Evolutionary conservation across 2,888 invertebrate species (phyloP).

Genomic region (Limnephilus rhombicus): DNA sequence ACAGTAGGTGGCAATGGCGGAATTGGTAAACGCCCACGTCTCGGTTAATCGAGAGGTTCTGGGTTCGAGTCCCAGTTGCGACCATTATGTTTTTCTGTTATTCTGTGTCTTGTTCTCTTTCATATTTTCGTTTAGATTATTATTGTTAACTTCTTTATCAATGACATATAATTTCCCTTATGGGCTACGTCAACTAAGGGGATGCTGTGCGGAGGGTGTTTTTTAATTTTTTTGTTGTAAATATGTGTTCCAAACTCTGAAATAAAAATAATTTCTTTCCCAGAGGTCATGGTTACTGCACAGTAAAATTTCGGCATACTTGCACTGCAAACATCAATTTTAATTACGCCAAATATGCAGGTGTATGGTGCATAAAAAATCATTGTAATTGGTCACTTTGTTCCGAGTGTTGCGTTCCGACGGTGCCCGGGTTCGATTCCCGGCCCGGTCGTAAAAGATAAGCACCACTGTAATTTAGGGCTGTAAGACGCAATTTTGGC

Average conservation of each 20-base stretch:
- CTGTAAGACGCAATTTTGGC: conserved; percentile 16
- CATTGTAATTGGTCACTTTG: conserved; percentile 30
- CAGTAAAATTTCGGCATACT: background rate
- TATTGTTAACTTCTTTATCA: too few species aligned
- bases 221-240: too few species aligned
- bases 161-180: too few species aligned
- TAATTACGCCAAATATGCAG: background rate
- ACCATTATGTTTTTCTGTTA: too few species aligned
- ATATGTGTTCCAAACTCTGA: background rate
- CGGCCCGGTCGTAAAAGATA: conserved; percentile 22
- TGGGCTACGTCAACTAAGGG: too few species aligned
- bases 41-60: too few species aligned
- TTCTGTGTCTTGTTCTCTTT: too few species aligned
- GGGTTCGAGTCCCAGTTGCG: too few species aligned
- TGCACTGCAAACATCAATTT: background rate
- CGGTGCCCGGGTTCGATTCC: conserved; percentile 14
- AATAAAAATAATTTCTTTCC: background rate
- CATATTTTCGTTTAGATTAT: too few species aligned
- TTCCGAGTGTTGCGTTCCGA: background rate
- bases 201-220: too few species aligned
- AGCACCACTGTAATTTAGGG: conserved; percentile 13
- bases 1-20: too few species aligned
- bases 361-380: background rate
- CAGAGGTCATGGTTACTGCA: background rate
- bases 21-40: too few species aligned